These are phyloP conservation scores for Lacerta bilineata DNA, from an alignment of 2,797 vertebrate species.

Conservation along the genomic window DNA sequence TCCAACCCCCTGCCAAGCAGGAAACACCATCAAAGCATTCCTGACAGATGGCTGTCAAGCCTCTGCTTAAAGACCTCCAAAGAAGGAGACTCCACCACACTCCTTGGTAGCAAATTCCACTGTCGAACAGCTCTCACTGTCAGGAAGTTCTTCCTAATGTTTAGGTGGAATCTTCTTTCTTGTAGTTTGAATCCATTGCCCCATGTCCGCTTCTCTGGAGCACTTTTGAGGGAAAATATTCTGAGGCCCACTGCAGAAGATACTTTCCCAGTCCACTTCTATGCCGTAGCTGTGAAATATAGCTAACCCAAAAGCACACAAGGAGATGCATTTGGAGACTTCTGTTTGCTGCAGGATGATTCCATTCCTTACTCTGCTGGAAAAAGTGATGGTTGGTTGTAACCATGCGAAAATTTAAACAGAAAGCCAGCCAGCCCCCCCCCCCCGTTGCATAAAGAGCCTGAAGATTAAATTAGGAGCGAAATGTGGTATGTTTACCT, in stretches of 20 bases:
- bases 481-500: constrained; percentile 68
- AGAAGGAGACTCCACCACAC: too few relatives aligned
- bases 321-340: constrained; percentile 32
- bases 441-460: constrained; percentile 43
- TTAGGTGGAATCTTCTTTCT: too few relatives aligned
- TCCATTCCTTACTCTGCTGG: constrained; percentile 45
- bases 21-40: too few relatives aligned
- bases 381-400: constrained; percentile 54
- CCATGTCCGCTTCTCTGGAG: too few relatives aligned
- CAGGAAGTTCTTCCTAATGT: too few relatives aligned
- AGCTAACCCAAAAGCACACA: constrained; percentile 46
- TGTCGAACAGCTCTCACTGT: too few relatives aligned
- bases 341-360: constrained; percentile 48
- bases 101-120: too few relatives aligned
- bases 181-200: too few relatives aligned
- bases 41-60: too few relatives aligned
- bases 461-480: constrained; percentile 65
- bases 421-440: constrained; percentile 43
- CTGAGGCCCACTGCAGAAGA: constrained; percentile 59
- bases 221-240: constrained; percentile 60
- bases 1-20: too few relatives aligned
- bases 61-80: too few relatives aligned
- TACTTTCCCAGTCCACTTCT: constrained; percentile 43
- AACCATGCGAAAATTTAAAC: constrained; percentile 49
- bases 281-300: constrained; percentile 41